A percentile compares a stretch with the other conserved stretches of the same genome.
Evolutionary conservation across 2,113 vertebrate species (phyloP).

Genomic region (Natator depressus): DNA sequence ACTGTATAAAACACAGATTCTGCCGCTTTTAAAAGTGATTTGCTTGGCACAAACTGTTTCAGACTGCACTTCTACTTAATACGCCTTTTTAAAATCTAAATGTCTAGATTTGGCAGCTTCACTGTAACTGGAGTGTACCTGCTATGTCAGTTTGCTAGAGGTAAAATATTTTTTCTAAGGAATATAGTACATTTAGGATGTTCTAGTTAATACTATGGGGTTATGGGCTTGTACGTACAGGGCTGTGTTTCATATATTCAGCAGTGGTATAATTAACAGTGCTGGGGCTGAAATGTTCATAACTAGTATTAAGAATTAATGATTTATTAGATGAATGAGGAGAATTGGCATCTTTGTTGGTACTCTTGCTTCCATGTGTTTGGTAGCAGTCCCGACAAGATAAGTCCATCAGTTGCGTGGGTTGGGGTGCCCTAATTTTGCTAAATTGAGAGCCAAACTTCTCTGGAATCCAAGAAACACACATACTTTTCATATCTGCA

Average conservation of each 20-base stretch:
- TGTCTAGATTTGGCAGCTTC: neutral
- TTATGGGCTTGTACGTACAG: neutral
- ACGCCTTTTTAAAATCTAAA: neutral
- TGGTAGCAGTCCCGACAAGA: neutral
- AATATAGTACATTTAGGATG: neutral
- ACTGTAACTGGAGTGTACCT: neutral
- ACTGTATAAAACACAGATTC: neutral
- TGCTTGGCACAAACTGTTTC: neutral
- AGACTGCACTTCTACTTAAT: neutral
- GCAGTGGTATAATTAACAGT: neutral
- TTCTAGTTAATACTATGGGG: neutral
- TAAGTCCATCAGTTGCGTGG: neutral
- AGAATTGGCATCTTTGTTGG: neutral
- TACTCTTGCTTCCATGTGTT: neutral
- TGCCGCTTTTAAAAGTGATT: neutral
- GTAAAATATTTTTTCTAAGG: neutral
- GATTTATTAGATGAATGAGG: neutral
- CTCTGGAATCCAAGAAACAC: neutral
- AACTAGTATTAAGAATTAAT: neutral
- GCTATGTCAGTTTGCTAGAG: neutral
- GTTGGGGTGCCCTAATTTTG: neutral
- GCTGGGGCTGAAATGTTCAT: neutral
- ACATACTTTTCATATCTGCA: neutral
- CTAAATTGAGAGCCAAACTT: neutral
- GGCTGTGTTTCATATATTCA: neutral